phyloP scores from a whole-genome alignment of 2,113 vertebrate genomes.

The Ifrita kowaldi region DNA sequence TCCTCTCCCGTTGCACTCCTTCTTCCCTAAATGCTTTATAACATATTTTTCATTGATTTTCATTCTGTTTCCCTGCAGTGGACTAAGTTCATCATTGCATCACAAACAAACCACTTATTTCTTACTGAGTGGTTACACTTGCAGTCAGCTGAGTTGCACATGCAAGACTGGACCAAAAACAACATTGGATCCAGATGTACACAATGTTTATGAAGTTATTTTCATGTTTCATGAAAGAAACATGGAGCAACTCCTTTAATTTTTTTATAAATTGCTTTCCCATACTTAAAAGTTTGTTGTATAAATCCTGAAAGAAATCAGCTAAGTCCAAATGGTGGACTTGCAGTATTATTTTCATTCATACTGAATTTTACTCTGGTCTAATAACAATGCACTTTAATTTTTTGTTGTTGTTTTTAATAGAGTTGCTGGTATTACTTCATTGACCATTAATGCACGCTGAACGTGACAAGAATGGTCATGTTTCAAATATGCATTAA shows the following conservation, averaged over 20 bases:
- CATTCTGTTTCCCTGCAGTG: background rate
- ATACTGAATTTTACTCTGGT: background rate
- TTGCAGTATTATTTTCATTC: background rate
- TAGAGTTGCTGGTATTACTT: background rate
- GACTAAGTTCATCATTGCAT: background rate
- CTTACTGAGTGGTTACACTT: background rate
- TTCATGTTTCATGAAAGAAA: background rate
- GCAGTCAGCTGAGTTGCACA: background rate
- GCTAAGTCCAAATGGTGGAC: background rate
- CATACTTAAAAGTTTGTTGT: background rate
- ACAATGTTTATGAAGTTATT: background rate
- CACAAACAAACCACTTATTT: background rate
- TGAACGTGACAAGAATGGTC: background rate
- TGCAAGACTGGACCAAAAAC: background rate
- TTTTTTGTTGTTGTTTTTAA: background rate
- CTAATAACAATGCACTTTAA: background rate
- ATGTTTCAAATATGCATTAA: background rate
- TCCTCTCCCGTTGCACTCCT: background rate
- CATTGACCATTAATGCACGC: background rate
- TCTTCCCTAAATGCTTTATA: background rate
- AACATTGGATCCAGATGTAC: accelerated
- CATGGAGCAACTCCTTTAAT: background rate
- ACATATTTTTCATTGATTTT: background rate
- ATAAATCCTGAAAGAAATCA: background rate
- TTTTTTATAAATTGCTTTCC: background rate